phyloP scores from a whole-genome alignment of 2,797 vertebrate species.

The Rhodeus uyekii region DNA sequence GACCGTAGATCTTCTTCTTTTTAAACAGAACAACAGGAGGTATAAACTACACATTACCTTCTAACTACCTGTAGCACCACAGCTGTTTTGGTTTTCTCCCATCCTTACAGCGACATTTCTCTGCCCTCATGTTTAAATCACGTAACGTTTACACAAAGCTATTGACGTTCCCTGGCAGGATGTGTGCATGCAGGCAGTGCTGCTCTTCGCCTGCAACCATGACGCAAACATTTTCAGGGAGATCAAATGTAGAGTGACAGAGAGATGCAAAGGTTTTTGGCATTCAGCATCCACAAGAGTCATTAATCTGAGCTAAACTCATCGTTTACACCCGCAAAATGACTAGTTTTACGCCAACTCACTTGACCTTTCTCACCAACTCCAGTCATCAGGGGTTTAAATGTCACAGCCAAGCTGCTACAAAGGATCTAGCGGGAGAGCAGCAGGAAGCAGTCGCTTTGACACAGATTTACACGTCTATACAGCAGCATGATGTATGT shows the following conservation, averaged over 20 bases:
- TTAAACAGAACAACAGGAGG: background rate
- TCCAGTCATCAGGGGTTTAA: slow-evolving; percentile 69
- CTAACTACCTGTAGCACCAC: background rate
- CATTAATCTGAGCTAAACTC: slow-evolving; percentile 68
- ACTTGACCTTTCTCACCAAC: slow-evolving; percentile 71
- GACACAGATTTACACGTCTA: slow-evolving; percentile 31
- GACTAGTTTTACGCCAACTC: slow-evolving; percentile 57
- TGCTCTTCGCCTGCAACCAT: background rate
- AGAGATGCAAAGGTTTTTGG: slow-evolving; percentile 52
- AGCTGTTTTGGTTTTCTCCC: background rate
- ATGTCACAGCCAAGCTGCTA: slow-evolving; percentile 71
- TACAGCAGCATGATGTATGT: slow-evolving; percentile 3
- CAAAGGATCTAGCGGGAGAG: slow-evolving; percentile 27
- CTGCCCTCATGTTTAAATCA: too few relatives aligned
- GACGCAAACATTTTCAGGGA: slow-evolving; percentile 1
- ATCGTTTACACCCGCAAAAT: slow-evolving; percentile 60
- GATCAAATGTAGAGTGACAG: background rate
- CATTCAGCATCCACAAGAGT: slow-evolving; percentile 63
- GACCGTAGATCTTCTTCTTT: background rate
- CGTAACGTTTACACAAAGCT: background rate
- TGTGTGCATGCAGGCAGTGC: background rate
- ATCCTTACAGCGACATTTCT: background rate
- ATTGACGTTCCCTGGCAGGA: background rate
- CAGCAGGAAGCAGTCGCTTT: slow-evolving; percentile 20
- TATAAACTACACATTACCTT: background rate